Evolutionary conservation across 2,888 invertebrate species (phyloP).

Genomic region (Silvanus unidentatus): DNA sequence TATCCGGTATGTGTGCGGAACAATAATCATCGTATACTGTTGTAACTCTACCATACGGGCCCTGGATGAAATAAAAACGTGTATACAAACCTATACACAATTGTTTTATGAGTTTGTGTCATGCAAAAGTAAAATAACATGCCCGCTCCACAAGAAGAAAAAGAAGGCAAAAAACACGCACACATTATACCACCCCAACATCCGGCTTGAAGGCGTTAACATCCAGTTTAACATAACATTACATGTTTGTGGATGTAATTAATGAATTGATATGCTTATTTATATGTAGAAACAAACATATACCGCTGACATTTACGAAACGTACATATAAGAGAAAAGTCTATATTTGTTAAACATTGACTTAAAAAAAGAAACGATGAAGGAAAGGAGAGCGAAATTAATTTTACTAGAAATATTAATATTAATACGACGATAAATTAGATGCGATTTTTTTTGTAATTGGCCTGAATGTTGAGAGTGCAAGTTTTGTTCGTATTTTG

Average conservation of each 20-base stretch:
- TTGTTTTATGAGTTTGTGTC: slow-evolving; percentile 21
- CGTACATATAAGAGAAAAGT: too few relatives aligned
- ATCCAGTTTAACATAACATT: slow-evolving; percentile 21
- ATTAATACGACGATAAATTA: too few relatives aligned
- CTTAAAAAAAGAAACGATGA: too few relatives aligned
- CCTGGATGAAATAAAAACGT: slow-evolving; percentile 16
- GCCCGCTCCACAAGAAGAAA: slow-evolving; percentile 13
- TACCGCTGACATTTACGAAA: too few relatives aligned
- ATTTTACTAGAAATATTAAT: too few relatives aligned
- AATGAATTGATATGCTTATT: slow-evolving; percentile 11
- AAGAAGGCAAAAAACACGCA: slow-evolving; percentile 4
- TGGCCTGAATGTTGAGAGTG: too few relatives aligned
- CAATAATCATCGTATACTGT: slow-evolving; percentile 20
- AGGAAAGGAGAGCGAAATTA: too few relatives aligned
- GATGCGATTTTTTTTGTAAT: too few relatives aligned
- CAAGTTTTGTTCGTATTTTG: too few relatives aligned
- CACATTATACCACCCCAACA: slow-evolving; percentile 23
- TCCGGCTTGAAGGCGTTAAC: slow-evolving; percentile 24
- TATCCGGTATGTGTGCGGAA: slow-evolving; percentile 17
- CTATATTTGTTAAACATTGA: too few relatives aligned
- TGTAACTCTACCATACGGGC: slow-evolving; percentile 19
- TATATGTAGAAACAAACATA: slow-evolving; percentile 7
- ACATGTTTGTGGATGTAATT: slow-evolving; percentile 17
- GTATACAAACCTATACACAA: slow-evolving; percentile 15
- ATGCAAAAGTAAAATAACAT: slow-evolving; percentile 23